Conservation (phyloP, 2,113 vertebrate species). For the Turdus rufiventris region DNA sequence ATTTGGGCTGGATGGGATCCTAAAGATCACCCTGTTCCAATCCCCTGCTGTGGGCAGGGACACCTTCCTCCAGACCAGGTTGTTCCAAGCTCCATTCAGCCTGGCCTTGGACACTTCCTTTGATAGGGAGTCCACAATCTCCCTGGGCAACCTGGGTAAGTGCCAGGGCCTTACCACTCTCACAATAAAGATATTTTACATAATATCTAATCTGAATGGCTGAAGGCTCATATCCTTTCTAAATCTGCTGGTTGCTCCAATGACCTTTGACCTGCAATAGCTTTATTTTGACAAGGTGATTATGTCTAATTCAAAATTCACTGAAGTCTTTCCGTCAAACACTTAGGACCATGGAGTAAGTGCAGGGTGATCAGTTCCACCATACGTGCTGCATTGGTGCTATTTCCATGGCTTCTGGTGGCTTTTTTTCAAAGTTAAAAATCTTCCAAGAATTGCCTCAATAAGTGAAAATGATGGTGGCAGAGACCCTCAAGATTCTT, state of each 20-base stretch:
- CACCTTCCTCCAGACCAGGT: neutral
- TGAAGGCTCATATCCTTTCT: neutral
- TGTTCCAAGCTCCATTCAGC: neutral
- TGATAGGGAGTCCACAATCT: neutral
- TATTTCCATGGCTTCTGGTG: neutral
- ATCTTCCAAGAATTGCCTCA: neutral
- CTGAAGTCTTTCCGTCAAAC: neutral
- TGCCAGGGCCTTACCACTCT: neutral
- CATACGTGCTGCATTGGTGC: neutral
- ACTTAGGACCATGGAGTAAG: accelerated
- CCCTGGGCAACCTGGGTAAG: no score
- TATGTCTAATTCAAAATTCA: neutral
- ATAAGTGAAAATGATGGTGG: neutral
- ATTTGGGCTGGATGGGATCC: neutral
- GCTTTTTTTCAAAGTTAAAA: neutral
- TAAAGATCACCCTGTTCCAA: neutral
- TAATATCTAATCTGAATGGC: neutral
- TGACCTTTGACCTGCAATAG: neutral
- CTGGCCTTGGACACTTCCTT: neutral
- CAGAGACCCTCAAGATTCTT: neutral
- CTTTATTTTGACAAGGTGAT: neutral
- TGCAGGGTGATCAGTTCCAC: neutral
- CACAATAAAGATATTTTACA: neutral
- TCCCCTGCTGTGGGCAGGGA: no score
- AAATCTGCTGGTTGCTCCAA: neutral